These are phyloP conservation scores for Hucho hucho DNA, from an alignment of 2,113 vertebrate species.

Conservation along the genomic window DNA sequence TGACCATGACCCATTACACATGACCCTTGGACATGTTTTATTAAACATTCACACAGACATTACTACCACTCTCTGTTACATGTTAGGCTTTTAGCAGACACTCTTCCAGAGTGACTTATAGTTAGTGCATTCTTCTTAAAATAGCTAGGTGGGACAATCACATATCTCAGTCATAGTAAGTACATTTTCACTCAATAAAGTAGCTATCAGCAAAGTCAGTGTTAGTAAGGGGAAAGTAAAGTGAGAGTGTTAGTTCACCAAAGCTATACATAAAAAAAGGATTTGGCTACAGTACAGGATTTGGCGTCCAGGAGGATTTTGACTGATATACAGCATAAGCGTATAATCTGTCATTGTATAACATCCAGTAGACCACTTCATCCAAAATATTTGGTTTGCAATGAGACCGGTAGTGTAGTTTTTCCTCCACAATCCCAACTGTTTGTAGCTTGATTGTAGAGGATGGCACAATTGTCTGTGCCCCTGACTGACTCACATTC, in stretches of 20 bases:
- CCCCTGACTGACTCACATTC: not conserved
- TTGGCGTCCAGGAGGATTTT: not conserved
- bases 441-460: not conserved
- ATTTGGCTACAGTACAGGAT: not conserved
- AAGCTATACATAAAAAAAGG: too few species aligned
- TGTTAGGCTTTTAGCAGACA: too few species aligned
- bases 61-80: not conserved
- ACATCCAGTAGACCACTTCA: not conserved
- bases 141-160: too few species aligned
- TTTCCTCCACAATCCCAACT: not conserved
- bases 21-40: not conserved
- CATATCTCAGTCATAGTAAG: too few species aligned
- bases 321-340: not conserved
- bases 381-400: not conserved
- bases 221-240: too few species aligned
- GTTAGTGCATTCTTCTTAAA: too few species aligned
- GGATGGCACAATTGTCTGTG: not conserved
- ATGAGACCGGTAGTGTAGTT: not conserved
- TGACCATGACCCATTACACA: not conserved
- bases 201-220: too few species aligned
- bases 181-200: too few species aligned
- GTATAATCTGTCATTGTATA: not conserved
- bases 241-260: too few species aligned
- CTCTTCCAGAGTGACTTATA: too few species aligned
- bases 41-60: not conserved